phyloP scores from a whole-genome alignment of 1,140 invertebrate genomes.

The Platorchestia sp. region DNA sequence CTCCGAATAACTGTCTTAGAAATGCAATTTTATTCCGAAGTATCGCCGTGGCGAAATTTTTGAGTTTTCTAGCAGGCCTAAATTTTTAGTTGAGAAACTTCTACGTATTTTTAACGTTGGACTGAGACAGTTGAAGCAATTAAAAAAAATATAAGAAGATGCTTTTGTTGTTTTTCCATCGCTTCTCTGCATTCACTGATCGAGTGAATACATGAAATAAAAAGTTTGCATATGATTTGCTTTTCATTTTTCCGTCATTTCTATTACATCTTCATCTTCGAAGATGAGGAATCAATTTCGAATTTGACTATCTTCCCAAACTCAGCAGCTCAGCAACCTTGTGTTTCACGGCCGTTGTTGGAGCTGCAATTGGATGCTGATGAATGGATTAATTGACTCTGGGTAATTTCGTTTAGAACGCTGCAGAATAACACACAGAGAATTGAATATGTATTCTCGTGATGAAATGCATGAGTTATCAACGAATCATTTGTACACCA shows the following conservation, averaged over 20 bases:
- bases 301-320: background rate
- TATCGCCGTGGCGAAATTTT: background rate
- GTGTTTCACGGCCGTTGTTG: background rate
- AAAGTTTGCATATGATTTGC: background rate
- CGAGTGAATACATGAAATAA: background rate
- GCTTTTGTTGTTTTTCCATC: background rate
- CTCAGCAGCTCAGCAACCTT: background rate
- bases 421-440: background rate
- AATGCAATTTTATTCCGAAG: background rate
- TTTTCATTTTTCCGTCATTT: background rate
- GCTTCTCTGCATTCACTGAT: background rate
- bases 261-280: background rate
- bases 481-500: too few relatives aligned
- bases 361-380: background rate
- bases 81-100: background rate
- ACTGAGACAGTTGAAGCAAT: background rate
- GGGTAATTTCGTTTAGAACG: too few relatives aligned
- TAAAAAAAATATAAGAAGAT: background rate
- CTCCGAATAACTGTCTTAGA: background rate
- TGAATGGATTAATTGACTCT: background rate
- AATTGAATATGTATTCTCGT: background rate
- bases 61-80: background rate
- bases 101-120: background rate
- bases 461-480: too few relatives aligned
- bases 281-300: background rate